Evolutionary conservation across 2,888 invertebrate genomes (phyloP), one percentile per base, ranked within the genome.

Genomic region (Neoascia interrupta): DNA sequence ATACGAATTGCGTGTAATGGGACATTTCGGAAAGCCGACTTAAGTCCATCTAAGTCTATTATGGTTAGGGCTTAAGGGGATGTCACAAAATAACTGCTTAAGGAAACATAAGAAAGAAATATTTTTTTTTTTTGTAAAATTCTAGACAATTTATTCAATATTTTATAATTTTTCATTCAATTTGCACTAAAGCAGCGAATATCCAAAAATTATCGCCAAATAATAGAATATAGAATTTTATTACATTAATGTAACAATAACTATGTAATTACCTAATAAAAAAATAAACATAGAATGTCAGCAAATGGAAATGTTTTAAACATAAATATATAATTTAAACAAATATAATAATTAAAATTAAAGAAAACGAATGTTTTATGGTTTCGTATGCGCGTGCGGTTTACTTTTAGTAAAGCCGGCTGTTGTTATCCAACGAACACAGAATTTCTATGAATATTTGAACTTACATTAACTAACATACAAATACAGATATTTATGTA

Each of bases 301-400:
- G 41, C 31, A 60, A 72, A 66, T 79, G 73, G 72, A 72, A 79
- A 72, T 79, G 61, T 72, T 66, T 68, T 0, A 61, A 72, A 79
- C 72, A 79, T 79, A 72, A 72, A 56, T 79, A 72, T 66, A 61
- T 66, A 66, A 66, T 79, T 66, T 60, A 72, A 79, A 49, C 39
- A 58, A 60, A 70, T 21, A 47, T 5, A n/a, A n/a, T n/a, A 70
- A 21, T 18, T 63, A 45, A 47, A 18, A 66, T 34, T 41, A 49
- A 43, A 31, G 31, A 37, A 49, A 47, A 21, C 31, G 31, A 28
- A 68, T 61, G 51, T 69, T 63, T 60, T 60, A 53, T 60, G 49
- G 18, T 51, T 49, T 51, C 26, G 13, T 34, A 19, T 45, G 18
- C 39, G 36, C 39, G 13, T 43, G 18, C 3, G 15, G 37, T 43